A percentile compares a stretch with the other conserved stretches of the same genome.
Conservation (phyloP, 2,797 vertebrate species). For the Poeciliopsis infans region DNA sequence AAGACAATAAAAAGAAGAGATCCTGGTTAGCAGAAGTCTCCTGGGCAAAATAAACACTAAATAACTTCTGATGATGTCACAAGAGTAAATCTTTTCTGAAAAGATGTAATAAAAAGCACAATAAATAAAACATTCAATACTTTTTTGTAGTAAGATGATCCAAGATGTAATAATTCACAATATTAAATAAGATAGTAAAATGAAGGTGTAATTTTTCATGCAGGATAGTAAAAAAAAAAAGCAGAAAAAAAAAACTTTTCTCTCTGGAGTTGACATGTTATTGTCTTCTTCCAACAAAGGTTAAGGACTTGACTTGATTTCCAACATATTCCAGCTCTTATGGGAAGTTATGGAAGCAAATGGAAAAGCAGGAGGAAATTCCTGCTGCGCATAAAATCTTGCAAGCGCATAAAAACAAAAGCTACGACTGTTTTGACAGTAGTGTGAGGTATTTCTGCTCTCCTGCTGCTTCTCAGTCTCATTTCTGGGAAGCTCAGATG, state of each 20-base stretch:
- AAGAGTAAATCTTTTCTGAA: not conserved
- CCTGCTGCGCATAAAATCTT: conserved; percentile 30
- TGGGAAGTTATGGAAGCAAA: conserved; percentile 9
- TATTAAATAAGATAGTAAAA: not conserved
- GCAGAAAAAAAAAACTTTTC: not conserved
- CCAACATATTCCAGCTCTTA: conserved; percentile 7
- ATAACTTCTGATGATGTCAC: not conserved
- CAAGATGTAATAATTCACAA: not conserved
- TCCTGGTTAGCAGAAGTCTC: not conserved
- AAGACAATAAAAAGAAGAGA: not conserved
- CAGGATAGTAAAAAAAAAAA: not conserved
- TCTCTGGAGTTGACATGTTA: not conserved
- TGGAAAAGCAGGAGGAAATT: conserved; percentile 26
- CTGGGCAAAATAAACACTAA: not conserved
- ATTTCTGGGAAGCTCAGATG: conserved; percentile 75
- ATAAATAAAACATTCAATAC: not conserved
- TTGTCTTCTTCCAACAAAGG: not conserved
- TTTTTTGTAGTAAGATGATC: not conserved
- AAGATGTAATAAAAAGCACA: not conserved
- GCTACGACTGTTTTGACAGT: conserved; percentile 33
- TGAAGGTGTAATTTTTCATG: not conserved
- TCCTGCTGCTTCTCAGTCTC: conserved; percentile 58
- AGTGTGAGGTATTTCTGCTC: conserved; percentile 59
- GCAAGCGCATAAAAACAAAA: conserved; percentile 20
- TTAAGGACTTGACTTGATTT: conserved; percentile 10